Evolutionary conservation across 2,113 vertebrate species (phyloP).

Genomic region (Archocentrus centrarchus): DNA sequence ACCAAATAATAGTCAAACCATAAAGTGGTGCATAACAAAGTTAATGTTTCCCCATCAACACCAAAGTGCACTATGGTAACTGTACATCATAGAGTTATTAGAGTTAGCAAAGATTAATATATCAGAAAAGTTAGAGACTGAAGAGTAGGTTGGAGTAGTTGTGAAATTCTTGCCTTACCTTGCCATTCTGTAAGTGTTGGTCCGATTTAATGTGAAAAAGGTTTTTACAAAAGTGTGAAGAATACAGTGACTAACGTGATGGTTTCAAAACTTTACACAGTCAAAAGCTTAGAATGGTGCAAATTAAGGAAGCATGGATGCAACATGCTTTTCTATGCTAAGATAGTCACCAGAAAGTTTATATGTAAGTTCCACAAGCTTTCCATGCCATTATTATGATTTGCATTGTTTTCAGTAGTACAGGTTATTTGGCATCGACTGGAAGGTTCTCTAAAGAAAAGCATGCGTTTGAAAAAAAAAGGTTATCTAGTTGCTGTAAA

Average conservation of each 20-base stretch:
- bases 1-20: conserved; percentile 43
- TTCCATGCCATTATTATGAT: not conserved
- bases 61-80: conserved; percentile 77
- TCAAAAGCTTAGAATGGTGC: conserved; percentile 77
- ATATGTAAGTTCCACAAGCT: not conserved
- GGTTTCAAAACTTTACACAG: conserved; percentile 75
- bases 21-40: conserved; percentile 16
- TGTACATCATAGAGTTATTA: conserved; percentile 60
- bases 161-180: conserved; percentile 85
- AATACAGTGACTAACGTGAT: conserved; percentile 81
- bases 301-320: conserved; percentile 65
- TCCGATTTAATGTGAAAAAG: conserved; percentile 87
- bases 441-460: not conserved
- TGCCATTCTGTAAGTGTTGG: conserved; percentile 86
- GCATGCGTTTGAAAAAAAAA: conserved; percentile 39
- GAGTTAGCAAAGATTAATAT: conserved; percentile 63
- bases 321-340: conserved; percentile 64
- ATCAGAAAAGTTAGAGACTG: conserved; percentile 70
- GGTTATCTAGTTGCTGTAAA: not conserved
- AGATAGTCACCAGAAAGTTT: not conserved
- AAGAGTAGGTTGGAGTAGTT: conserved; percentile 74
- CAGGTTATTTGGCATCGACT: not conserved
- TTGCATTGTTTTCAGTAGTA: not conserved
- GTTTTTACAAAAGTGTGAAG: conserved; percentile 84
- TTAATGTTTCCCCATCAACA: conserved; percentile 50